Base-by-base conservation (phyloP, 2,888 invertebrate species). In the Cosmia pyralina region DNA sequence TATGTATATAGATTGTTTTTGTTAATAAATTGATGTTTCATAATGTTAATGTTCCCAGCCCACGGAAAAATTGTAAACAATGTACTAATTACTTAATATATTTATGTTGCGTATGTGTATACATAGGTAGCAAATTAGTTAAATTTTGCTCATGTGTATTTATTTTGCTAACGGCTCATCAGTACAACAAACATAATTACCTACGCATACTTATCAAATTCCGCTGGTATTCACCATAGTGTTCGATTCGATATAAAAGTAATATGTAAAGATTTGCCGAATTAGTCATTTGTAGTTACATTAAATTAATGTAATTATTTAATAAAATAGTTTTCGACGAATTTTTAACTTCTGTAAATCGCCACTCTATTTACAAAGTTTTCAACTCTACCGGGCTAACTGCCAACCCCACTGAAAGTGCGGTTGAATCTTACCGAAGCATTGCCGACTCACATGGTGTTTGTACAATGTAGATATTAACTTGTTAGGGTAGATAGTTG, bases 1-100 rank as follows among this genome's bases (percentile, higher is more conserved):
- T 83, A 88, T 91, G 89, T 89, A 88, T 91, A 94, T 95, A 94
- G 91, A 93, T 92, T 93, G 93, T 94, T 94, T 93, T 94, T 94
- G 93, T 95, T 94, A 91, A 89, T 91, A 90, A 91, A 94, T 94
- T 93, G 93, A 93, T 95, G 95, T 96, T 94, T 92, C 91, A 91
- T 92, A 90, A 92, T 94, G 95, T 95, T 94, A 92, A 93, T 95
- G 95, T 95, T 93, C 90, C 90, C 90, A 90, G 87, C 90, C 90
- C 91, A 91, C 83, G 87, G 89, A 89, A 90, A 89, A 88, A 89
- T 85, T 89, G 74, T 88, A 88, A 88, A 81, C 86, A 76, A 86
- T 87, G 87, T 91, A 88, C 85, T 84, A 70, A 85, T 82, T 80
- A 85, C 64, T 80, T 76, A 64, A 72, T 78, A 75, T 75, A n/a